Conservation (phyloP, 1,140 invertebrate species). For the Stratiolaelaps scimitus region DNA sequence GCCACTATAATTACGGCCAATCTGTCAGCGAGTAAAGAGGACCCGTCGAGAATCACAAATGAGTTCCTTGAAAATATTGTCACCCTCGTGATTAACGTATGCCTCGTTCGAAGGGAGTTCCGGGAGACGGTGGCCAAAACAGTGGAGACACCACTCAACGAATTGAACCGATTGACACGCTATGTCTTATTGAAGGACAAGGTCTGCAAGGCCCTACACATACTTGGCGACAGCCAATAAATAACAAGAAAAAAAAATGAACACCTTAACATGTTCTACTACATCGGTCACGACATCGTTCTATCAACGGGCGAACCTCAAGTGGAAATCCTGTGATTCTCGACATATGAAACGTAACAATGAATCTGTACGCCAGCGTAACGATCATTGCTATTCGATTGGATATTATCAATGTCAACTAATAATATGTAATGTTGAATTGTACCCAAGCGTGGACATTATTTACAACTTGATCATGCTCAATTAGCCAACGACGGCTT, state of each 20-base stretch:
- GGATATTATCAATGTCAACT: too few species aligned
- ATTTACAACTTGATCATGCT: too few species aligned
- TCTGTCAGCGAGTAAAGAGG: neutral
- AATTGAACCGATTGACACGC: neutral
- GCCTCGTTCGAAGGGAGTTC: neutral
- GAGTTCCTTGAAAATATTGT: conserved; percentile 10
- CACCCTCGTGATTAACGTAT: neutral
- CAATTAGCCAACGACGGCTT: too few species aligned
- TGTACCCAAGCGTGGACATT: too few species aligned
- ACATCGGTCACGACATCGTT: too few species aligned
- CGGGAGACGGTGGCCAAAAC: neutral
- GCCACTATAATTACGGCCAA: neutral
- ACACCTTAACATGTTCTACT: too few species aligned
- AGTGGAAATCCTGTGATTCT: too few species aligned
- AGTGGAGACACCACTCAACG: neutral
- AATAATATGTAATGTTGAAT: too few species aligned
- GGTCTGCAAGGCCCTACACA: neutral
- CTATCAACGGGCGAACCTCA: too few species aligned
- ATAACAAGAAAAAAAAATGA: neutral
- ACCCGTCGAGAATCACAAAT: neutral
- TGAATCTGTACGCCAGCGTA: too few species aligned
- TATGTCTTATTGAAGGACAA: conserved; percentile 10
- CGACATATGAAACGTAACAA: too few species aligned
- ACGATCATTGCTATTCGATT: too few species aligned
- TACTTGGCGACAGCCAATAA: conserved; percentile 1